A percentile compares a stretch with the other conserved stretches of the same genome.
Evolutionary conservation across 2,113 vertebrate species (phyloP).

Genomic region (Sula dactylatra): DNA sequence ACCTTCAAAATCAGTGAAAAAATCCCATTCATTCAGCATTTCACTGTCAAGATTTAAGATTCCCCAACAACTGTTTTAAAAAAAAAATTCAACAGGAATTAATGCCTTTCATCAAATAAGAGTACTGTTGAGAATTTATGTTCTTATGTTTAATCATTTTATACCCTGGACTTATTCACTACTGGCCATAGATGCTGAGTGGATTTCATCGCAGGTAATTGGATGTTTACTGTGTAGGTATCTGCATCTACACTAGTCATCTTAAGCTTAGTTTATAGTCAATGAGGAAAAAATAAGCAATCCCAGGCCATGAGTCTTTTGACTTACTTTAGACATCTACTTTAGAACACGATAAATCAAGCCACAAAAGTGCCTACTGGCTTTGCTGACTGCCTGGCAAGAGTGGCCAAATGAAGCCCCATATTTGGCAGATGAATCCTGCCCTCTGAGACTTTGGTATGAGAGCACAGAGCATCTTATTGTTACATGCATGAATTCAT

Average conservation of each 20-base stretch:
- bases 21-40: neutral
- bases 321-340: neutral
- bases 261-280: neutral
- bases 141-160: neutral
- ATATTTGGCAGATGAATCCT: neutral
- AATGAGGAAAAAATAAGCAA: neutral
- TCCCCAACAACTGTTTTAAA: neutral
- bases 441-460: neutral
- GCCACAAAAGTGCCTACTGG: neutral
- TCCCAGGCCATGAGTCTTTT: neutral
- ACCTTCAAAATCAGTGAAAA: neutral
- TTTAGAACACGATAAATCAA: neutral
- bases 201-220: neutral
- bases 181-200: neutral
- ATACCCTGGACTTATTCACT: neutral
- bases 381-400: neutral
- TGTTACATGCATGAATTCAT: neutral
- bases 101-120: neutral
- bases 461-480: neutral
- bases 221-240: neutral
- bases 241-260: neutral
- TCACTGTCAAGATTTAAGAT: neutral
- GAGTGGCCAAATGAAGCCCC: neutral
- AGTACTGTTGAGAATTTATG: neutral
- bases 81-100: neutral